phyloP scores from a whole-genome alignment of 2,113 vertebrate species.

The Sinocyclocheilus anophthalmus region DNA sequence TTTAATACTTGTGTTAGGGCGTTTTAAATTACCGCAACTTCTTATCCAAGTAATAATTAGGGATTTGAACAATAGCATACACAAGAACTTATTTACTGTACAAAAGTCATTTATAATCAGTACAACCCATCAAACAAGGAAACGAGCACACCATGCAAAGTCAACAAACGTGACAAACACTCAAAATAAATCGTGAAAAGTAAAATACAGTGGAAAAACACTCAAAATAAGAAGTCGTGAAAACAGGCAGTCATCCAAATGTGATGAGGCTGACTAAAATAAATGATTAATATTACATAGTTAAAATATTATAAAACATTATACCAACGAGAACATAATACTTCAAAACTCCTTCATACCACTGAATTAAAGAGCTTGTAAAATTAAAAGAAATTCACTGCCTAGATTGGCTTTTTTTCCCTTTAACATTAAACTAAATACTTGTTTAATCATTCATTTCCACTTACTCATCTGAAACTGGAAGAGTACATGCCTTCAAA shows the following conservation, averaged over 20 bases:
- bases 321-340: slow-evolving; percentile 38
- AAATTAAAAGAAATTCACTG: slow-evolving; percentile 6
- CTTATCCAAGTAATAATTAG: background rate
- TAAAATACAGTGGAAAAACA: slow-evolving; percentile 13
- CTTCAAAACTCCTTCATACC: background rate
- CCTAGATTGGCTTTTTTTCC: background rate
- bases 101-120: slow-evolving; percentile 38
- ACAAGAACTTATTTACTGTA: slow-evolving; percentile 24
- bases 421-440: background rate
- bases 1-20: background rate
- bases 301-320: slow-evolving; percentile 56
- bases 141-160: slow-evolving; percentile 35
- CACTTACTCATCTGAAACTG: background rate
- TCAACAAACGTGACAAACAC: slow-evolving; percentile 56
- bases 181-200: slow-evolving; percentile 40
- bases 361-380: slow-evolving; percentile 19
- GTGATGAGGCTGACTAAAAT: slow-evolving; percentile 54
- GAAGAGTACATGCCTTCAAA: slow-evolving; percentile 3
- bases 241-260: slow-evolving; percentile 49
- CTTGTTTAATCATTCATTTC: background rate
- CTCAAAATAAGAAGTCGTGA: slow-evolving; percentile 36
- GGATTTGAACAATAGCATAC: background rate
- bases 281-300: slow-evolving; percentile 44
- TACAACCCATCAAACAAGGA: slow-evolving; percentile 37
- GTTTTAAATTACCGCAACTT: too few relatives aligned